phyloP scores from a whole-genome alignment of 2,113 vertebrate genomes.

The Ondatra zibethicus region DNA sequence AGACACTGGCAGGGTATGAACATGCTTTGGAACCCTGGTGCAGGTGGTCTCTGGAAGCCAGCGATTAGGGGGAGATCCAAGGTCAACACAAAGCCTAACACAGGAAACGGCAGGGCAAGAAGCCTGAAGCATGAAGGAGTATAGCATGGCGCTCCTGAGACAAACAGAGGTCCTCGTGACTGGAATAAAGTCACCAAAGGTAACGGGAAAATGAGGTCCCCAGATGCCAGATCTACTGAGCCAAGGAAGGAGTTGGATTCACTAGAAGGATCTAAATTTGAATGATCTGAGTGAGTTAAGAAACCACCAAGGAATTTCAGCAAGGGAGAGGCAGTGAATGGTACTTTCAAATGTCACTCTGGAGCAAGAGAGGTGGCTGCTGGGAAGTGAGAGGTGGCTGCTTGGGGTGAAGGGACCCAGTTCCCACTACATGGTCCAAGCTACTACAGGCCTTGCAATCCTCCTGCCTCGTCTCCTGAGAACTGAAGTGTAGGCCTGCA shows the following conservation, averaged over 20 bases:
- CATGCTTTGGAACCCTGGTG: not conserved
- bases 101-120: not conserved
- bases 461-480: not conserved
- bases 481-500: not conserved
- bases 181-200: not conserved
- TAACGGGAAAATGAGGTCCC: not conserved
- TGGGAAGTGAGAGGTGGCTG: not conserved
- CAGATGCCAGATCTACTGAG: not conserved
- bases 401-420: not conserved
- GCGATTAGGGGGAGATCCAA: not conserved
- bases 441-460: not conserved
- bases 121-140: not conserved
- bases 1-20: not conserved
- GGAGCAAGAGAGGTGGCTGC: not conserved
- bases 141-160: not conserved
- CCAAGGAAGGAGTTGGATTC: not conserved
- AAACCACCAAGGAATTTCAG: not conserved
- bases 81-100: not conserved
- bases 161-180: not conserved
- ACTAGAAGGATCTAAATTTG: not conserved
- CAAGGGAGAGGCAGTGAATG: not conserved
- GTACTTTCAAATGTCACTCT: not conserved
- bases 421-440: not conserved
- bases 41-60: not conserved
- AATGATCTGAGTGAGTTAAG: not conserved